Percentiles rank a stretch among this genome's conserved stretches.
Conservation (phyloP, 1,140 invertebrate species). For the Zaprionus capensis region DNA sequence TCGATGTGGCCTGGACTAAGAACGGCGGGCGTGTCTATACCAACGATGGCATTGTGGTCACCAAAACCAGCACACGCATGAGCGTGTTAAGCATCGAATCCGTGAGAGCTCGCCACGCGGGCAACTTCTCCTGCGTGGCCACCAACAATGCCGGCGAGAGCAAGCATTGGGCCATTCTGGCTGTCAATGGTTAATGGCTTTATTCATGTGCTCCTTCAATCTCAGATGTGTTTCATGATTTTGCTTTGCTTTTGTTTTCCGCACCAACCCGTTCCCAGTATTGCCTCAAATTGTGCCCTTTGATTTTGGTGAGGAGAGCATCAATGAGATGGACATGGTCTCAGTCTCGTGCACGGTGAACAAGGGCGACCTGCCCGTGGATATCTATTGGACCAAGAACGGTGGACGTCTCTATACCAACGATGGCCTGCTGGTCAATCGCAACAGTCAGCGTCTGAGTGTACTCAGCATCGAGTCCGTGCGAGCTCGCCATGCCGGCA, state of each 20-base stretch:
- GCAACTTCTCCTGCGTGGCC: conserved; percentile 90
- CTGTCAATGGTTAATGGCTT: conserved; percentile 61
- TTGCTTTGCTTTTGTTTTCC: conserved; percentile 40
- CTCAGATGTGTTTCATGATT: background rate
- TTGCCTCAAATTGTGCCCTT: conserved; percentile 89
- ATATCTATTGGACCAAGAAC: conserved; percentile 89
- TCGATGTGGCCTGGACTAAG: conserved; percentile 90
- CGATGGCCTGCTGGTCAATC: conserved; percentile 86
- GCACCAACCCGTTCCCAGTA: conserved; percentile 84
- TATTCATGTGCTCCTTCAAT: background rate
- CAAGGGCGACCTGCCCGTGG: conserved; percentile 93
- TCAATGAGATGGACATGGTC: conserved; percentile 89
- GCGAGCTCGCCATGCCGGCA: conserved; percentile 87
- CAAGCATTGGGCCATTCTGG: conserved; percentile 88
- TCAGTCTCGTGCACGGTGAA: conserved; percentile 92
- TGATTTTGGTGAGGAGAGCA: conserved; percentile 88
- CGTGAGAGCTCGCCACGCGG: conserved; percentile 87
- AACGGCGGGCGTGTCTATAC: conserved; percentile 80
- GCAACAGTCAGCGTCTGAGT: conserved; percentile 88
- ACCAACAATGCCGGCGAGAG: conserved; percentile 90
- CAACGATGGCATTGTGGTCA: conserved; percentile 85
- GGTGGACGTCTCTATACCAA: conserved; percentile 77
- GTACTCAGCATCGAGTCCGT: conserved; percentile 88
- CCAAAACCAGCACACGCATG: conserved; percentile 87
- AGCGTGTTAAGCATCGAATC: conserved; percentile 89